phyloP scores from a whole-genome alignment of 2,888 invertebrate species.

The Glyphotaelius pellucidus region DNA sequence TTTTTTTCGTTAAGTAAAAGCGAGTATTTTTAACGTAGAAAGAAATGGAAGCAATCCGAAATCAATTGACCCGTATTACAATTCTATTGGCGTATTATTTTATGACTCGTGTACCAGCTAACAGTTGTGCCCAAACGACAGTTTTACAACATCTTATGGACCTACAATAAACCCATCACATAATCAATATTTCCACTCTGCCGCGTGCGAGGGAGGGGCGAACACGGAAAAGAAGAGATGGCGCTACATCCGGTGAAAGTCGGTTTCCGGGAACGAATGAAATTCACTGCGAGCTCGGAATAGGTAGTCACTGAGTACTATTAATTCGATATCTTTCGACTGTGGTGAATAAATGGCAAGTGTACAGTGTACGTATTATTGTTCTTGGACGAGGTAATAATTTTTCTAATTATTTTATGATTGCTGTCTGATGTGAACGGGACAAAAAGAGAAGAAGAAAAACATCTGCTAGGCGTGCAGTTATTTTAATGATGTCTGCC shows the following conservation, averaged over 20 bases:
- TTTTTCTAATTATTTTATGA: neutral
- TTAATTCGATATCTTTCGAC: neutral
- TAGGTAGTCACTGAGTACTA: neutral
- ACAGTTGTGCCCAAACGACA: conserved; percentile 48
- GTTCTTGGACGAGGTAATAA: neutral
- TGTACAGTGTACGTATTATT: neutral
- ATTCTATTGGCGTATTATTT: conserved; percentile 37
- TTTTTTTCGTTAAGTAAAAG: neutral
- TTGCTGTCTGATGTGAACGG: neutral
- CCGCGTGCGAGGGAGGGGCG: conserved; percentile 15
- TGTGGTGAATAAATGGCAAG: neutral
- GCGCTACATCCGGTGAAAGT: conserved; percentile 34
- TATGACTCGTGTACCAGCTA: conserved; percentile 28
- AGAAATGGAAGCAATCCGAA: conserved; percentile 32
- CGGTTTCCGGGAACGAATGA: neutral
- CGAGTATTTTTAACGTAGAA: neutral
- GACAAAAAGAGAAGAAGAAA: no score
- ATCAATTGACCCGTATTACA: conserved; percentile 40
- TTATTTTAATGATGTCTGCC: neutral
- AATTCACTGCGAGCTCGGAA: neutral
- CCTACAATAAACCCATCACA: conserved; percentile 52
- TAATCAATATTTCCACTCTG: conserved; percentile 47
- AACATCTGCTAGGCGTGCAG: no score
- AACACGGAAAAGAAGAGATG: neutral
- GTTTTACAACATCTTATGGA: conserved; percentile 53